phyloP scores from a whole-genome alignment of 1,140 invertebrate genomes.

The Scaptomyza hsui region DNA sequence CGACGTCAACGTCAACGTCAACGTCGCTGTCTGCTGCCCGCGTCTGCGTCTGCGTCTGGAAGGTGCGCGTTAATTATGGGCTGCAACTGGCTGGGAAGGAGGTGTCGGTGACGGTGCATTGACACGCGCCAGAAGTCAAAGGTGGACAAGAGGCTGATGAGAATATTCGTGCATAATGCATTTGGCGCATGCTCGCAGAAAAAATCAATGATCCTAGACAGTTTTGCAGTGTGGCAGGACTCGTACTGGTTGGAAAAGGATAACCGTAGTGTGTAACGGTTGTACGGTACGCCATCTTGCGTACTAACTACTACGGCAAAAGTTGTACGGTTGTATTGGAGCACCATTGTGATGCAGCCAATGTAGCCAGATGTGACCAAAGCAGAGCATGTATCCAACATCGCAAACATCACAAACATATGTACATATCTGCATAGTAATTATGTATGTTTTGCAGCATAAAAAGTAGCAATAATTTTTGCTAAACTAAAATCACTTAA shows the following conservation, averaged over 20 bases:
- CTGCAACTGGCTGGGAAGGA: slow-evolving; percentile 14
- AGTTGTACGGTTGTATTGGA: slow-evolving; percentile 49
- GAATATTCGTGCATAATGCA: neutral
- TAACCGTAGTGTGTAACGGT: slow-evolving; percentile 54
- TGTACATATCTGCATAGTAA: neutral
- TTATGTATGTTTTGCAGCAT: neutral
- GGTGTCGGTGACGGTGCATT: slow-evolving; percentile 65
- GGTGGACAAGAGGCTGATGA: slow-evolving; percentile 36
- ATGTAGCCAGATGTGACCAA: neutral
- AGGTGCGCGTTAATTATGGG: slow-evolving; percentile 50
- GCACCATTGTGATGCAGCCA: slow-evolving; percentile 25
- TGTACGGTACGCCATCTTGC: slow-evolving; percentile 67
- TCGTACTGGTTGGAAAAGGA: slow-evolving; percentile 53
- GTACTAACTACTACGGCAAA: slow-evolving; percentile 72
- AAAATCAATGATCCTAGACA: slow-evolving; percentile 72
- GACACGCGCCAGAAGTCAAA: slow-evolving; percentile 64
- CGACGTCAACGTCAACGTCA: slow-evolving; percentile 10
- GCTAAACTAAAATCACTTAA: slow-evolving; percentile 15
- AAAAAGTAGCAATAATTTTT: slow-evolving; percentile 19
- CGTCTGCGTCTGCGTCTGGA: slow-evolving; percentile 46
- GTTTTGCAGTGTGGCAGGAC: slow-evolving; percentile 4
- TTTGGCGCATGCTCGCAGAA: slow-evolving; percentile 50
- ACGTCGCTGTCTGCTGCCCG: slow-evolving; percentile 8
- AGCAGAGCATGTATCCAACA: slow-evolving; percentile 1
- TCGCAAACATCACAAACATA: neutral